Conservation (phyloP, 1,140 invertebrate genomes). For the Drosophila insularis region DNA sequence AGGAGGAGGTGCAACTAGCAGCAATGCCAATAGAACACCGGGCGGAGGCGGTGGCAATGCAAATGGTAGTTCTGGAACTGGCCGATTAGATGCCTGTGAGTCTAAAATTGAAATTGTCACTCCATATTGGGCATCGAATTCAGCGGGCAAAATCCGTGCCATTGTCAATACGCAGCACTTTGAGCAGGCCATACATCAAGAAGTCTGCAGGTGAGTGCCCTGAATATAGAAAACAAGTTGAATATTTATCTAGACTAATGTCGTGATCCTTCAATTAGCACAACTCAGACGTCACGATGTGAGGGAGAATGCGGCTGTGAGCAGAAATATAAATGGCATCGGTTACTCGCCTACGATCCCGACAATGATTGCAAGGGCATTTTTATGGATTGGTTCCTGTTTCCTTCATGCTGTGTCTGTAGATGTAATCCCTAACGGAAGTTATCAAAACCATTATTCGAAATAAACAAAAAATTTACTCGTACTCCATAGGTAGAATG, state of each 20-base stretch:
- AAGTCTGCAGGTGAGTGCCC: constrained; percentile 91
- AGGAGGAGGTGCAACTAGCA: constrained; percentile 14
- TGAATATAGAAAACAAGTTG: background rate
- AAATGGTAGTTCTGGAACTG: constrained; percentile 83
- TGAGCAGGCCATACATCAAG: constrained; percentile 97
- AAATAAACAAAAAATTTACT: constrained; percentile 6
- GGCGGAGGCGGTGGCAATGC: constrained; percentile 32
- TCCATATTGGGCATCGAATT: constrained; percentile 96
- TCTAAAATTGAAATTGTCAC: constrained; percentile 96
- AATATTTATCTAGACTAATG: background rate
- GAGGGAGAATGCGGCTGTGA: constrained; percentile 93
- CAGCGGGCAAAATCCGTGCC: constrained; percentile 93
- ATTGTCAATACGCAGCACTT: constrained; percentile 97
- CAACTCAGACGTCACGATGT: constrained; percentile 90
- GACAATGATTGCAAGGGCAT: constrained; percentile 96
- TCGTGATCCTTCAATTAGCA: constrained; percentile 83
- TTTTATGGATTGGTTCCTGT: constrained; percentile 98
- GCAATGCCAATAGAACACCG: constrained; percentile 44
- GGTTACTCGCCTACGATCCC: constrained; percentile 94
- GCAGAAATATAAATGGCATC: constrained; percentile 96
- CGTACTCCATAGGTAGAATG: constrained; percentile 56
- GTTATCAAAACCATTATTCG: background rate
- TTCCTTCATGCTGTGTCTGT: constrained; percentile 96
- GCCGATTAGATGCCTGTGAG: constrained; percentile 92
- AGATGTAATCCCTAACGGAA: constrained; percentile 86